A percentile compares a stretch with the other conserved stretches of the same genome.
Conservation (phyloP, 2,113 vertebrate species). For the Sigmodon hispidus region DNA sequence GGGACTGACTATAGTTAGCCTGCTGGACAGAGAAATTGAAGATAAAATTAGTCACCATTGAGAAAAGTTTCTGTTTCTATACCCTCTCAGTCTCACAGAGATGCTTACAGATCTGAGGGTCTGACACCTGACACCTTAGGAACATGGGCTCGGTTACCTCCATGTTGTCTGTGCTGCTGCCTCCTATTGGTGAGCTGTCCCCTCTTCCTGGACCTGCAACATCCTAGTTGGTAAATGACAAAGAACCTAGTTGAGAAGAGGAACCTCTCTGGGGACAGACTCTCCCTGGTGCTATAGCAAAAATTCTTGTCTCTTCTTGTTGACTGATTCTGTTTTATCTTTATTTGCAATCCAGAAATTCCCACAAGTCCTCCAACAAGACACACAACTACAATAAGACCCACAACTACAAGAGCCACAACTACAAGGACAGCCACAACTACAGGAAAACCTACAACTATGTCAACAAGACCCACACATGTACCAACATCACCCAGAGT, state of each 20-base stretch:
- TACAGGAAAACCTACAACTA: background rate
- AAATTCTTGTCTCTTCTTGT: background rate
- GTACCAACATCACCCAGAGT: background rate
- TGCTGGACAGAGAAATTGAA: background rate
- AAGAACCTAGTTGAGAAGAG: background rate
- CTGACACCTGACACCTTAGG: background rate
- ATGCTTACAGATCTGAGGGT: background rate
- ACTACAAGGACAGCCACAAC: background rate
- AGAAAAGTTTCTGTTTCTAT: accelerated
- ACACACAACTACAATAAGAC: background rate
- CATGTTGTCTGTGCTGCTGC: background rate
- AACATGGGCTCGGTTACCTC: background rate
- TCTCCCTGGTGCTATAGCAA: background rate
- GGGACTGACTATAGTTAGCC: background rate
- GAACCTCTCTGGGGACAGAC: background rate
- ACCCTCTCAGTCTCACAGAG: background rate
- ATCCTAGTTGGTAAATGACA: background rate
- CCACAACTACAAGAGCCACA: background rate
- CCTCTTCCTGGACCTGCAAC: background rate
- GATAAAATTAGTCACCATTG: background rate
- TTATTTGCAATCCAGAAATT: background rate
- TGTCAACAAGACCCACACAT: background rate
- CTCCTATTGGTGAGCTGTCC: background rate
- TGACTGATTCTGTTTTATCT: background rate
- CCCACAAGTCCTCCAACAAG: background rate